Evolutionary conservation across 2,888 invertebrate genomes (phyloP), one percentile per base, ranked within the genome.

Genomic region (Cheilosia pagana): DNA sequence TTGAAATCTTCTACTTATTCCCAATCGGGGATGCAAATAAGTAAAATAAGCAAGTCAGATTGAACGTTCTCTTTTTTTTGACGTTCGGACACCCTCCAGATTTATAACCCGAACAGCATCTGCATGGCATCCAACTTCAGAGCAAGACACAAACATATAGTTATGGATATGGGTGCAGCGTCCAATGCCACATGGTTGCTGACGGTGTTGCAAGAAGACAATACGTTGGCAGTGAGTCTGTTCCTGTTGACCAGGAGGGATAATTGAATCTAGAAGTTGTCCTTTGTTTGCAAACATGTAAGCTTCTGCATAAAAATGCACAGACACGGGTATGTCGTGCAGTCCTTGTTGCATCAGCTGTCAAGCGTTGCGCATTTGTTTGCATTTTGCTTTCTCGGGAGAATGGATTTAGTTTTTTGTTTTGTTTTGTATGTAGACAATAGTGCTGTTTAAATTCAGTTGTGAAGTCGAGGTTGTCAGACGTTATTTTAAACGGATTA

Each of bases 261-360:
- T 35, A 50, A 50, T 55, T 35, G 16, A 55, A 19, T 55, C 31
- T 55, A 2, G 5, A 50, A 55, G 28, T 55, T 35, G 16, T 55
- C 23, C 23, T 50, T 50, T 50, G 25, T 25, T 23, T 50, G 23
- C 10, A 23, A 14, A 23, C 1, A 0, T 12, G 8, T 12, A 50
- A 2, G 21, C 19, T 21, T 7, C 4, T 4, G 21, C 4, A 12
- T 21, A 48, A 12, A 12, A 12, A 12, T 14, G 10, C 4, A 35
- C 12, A 35, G 4, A 12, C 3, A 4, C 12, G 12, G 1, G 28
- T 28, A 28, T 31, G 12, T 35, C 31, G 31, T 12, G 12, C 35
- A 35, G 35, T 35, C 12, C 3, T 35, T 35, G 35, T 35, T 35
- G 35, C 12, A 35, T 12, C 12, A 35, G 2, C 35, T 35, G 35